A percentile compares a stretch with the other conserved stretches of the same genome.
Evolutionary conservation across 2,113 vertebrate genomes (phyloP).

Genomic region (Thomomys bottae): DNA sequence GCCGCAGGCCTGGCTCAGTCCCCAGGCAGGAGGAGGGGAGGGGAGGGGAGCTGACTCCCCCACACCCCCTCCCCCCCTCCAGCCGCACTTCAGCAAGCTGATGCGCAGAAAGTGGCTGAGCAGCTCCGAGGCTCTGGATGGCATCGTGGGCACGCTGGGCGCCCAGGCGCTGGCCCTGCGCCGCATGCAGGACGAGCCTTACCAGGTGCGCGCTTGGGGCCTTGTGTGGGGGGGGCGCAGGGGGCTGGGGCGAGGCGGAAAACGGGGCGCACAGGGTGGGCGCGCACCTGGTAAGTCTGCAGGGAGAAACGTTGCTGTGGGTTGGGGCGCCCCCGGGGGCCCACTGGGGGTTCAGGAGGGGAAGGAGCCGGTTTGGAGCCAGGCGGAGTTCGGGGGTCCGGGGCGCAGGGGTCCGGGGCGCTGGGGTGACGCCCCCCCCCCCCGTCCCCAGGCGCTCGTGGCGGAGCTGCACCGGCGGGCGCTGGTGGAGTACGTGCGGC

Average conservation of each 20-base stretch:
- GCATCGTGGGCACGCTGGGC: slow-evolving; percentile 88
- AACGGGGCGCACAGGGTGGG: too few relatives aligned
- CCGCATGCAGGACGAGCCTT: slow-evolving; percentile 90
- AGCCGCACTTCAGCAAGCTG: slow-evolving; percentile 92
- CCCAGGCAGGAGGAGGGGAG: not conserved
- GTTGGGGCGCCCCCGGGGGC: too few relatives aligned
- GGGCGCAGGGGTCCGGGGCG: too few relatives aligned
- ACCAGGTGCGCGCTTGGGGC: slow-evolving; percentile 86
- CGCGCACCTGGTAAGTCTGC: too few relatives aligned
- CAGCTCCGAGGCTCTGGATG: slow-evolving; percentile 90
- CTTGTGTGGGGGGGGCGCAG: too few relatives aligned
- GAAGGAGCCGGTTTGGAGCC: too few relatives aligned
- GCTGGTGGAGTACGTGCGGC: slow-evolving; percentile 90
- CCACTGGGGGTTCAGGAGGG: too few relatives aligned
- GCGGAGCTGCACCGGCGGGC: slow-evolving; percentile 90
- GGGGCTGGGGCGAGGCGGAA: too few relatives aligned
- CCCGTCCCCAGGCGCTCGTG: slow-evolving; percentile 86
- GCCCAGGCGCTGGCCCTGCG: slow-evolving; percentile 88
- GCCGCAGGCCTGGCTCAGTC: not conserved
- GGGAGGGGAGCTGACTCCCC: not conserved
- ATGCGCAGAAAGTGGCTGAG: slow-evolving; percentile 93
- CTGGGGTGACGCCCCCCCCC: not conserved
- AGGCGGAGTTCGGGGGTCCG: too few relatives aligned
- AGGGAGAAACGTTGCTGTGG: too few relatives aligned
- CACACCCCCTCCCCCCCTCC: not conserved